These are phyloP conservation scores for Taxidea taxus DNA, from an alignment of 2,113 vertebrate genomes.

Conservation along the genomic window DNA sequence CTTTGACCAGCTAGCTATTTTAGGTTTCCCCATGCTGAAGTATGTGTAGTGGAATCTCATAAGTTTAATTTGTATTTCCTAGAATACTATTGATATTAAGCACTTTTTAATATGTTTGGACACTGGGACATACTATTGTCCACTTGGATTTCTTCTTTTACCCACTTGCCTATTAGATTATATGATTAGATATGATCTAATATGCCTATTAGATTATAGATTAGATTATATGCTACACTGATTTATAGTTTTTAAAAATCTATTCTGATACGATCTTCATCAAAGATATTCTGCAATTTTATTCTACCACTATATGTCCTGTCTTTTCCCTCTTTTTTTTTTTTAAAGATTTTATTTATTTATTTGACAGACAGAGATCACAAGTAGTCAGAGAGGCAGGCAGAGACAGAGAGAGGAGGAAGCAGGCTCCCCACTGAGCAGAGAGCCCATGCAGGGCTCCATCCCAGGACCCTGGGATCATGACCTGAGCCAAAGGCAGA, in stretches of 20 bases:
- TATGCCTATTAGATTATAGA: too few species aligned
- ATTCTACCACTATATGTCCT: background rate
- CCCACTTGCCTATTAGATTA: background rate
- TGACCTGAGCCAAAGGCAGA: too few species aligned
- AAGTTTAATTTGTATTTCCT: background rate
- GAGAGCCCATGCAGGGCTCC: too few species aligned
- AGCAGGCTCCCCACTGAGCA: too few species aligned
- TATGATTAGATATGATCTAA: too few species aligned
- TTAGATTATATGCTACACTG: background rate
- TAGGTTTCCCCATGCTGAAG: background rate
- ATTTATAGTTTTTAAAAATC: background rate
- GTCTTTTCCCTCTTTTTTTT: background rate
- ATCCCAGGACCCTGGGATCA: too few species aligned
- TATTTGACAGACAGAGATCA: too few species aligned
- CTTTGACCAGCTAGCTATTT: background rate
- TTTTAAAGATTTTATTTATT: too few species aligned
- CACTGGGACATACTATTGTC: background rate
- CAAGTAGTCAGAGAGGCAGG: too few species aligned
- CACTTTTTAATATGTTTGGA: background rate
- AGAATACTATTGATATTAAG: background rate
- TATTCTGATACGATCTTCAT: background rate
- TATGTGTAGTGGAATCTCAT: background rate
- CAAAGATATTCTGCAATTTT: background rate
- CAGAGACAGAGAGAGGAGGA: too few species aligned
- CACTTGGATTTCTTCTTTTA: background rate